Base-by-base conservation (phyloP, 2,888 invertebrate genomes). In the Chironomus riparius region DNA sequence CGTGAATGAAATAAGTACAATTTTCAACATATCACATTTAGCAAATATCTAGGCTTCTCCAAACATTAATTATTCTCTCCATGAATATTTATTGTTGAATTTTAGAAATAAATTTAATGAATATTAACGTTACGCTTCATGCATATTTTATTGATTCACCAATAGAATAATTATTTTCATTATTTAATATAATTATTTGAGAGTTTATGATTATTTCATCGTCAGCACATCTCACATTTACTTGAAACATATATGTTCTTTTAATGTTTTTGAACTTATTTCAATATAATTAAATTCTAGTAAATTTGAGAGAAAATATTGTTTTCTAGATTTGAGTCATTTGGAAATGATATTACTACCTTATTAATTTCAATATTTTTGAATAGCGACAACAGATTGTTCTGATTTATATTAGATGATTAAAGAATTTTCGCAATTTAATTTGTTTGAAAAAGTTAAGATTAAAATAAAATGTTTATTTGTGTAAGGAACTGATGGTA, bases 141-240 rank as follows among this genome's bases (percentile, higher is more conserved):
- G 61, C n/a, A 72, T 72, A 61, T 21, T 65, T 21, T 65, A 65
- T 65, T 65, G 65, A 65, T 65, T 65, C 65, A 65, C 65, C 56
- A 38, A 38, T 38, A 56, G 56, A 18, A n/a, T 56, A 56, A 56
- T 56, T 56, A 65, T 65, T 65, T 21, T 65, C 56, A 65, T 24
- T 65, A 65, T 65, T 65, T 65, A 24, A 65, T 65, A 18, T 65
- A 65, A 65, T 65, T 65, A 18, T 56, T 56, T 50, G n/a, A 15
- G 15, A 56, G 18, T 56, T 56, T 56, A 18, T 56, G 56, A 56
- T 7, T 56, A 18, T 15, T 18, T 18, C 7, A 56, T 56, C 18
- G 15, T 56, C 56, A 18, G 5, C 12, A 65, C 21, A 65, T 13
- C 18, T 21, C 18, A 10, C 22, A 65, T 24, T 65, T 5, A 21